Base-by-base conservation (phyloP, 2,797 vertebrate species). In the Tadarida brasiliensis region DNA sequence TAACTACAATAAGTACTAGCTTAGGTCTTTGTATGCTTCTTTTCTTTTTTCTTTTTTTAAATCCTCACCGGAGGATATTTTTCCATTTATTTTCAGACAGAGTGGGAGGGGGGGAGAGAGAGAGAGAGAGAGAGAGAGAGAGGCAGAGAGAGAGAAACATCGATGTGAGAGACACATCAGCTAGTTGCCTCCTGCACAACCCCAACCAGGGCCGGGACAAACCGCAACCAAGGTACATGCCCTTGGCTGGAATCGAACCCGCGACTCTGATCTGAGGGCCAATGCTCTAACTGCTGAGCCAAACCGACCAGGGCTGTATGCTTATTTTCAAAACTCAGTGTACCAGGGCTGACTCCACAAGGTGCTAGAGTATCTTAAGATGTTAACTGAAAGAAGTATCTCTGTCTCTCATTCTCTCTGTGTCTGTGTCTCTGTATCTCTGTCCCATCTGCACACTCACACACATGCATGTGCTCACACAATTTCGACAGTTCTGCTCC, bases 251-350 rank as follows among this genome's bases (percentile, higher is more conserved):
- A 44, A 44, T 44, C 39, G 39, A 44, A 44, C 39, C 39, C 39
- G 5, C 39, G 7, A 3, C 39, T 44, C 39, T 44, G 39, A 7
- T 44, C 39, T 44, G 39, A 44, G 39, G 39, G 39, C 39, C 39
- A 44, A 7, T 44, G 39, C 39, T 44, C 39, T 44, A 44, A 44
- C 39, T 44, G 39, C 39, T 44, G 39, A 44, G 39, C 39, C 39
- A 44, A 44, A 44, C 39, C 39, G 39, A 7, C 39, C 39, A 44
- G 7, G 7, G 39, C 39, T 49, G 9, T 91, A 33, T 30, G 5
- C 8, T 93, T 78, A 35, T 68, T 94, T 89, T 91, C 33, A 94
- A 91, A 30, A 89, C 12, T 33, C 5, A 65, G 2, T 71, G 35
- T 70, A 76, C 9, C 28, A 30, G 4, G 5, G 28, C 83, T 95